phyloP scores from a whole-genome alignment of 2,113 vertebrate genomes.

The Oryzias javanicus region DNA sequence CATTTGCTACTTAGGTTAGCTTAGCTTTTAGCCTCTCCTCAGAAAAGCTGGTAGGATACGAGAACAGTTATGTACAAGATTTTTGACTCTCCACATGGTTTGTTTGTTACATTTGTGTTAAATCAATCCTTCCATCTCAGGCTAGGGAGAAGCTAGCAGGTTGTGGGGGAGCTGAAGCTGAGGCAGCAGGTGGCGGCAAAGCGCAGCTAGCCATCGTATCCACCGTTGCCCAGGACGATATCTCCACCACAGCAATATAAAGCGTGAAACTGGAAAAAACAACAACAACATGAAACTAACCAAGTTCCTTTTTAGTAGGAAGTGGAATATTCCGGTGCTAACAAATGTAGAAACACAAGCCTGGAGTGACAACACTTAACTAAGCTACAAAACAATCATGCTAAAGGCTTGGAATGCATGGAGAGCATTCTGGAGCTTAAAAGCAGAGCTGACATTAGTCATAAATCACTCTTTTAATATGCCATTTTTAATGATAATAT shows the following conservation, averaged over 20 bases:
- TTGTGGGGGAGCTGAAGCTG: too few species aligned
- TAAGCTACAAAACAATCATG: slow-evolving; percentile 55
- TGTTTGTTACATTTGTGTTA: not conserved
- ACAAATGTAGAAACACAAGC: slow-evolving; percentile 41
- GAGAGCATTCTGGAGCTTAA: slow-evolving; percentile 3
- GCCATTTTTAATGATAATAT: too few species aligned
- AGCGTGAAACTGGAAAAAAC: slow-evolving; percentile 21
- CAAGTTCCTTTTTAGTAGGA: slow-evolving; percentile 8
- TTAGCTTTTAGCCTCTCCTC: too few species aligned
- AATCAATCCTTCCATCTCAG: too few species aligned
- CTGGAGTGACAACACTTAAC: slow-evolving; percentile 33
- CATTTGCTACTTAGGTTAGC: too few species aligned
- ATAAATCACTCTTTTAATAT: too few species aligned
- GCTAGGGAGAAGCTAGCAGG: too few species aligned
- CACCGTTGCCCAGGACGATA: not conserved
- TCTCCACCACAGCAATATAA: slow-evolving; percentile 10
- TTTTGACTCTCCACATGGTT: not conserved
- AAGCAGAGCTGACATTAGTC: too few species aligned
- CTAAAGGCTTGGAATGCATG: slow-evolving; percentile 24
- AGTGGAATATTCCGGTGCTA: slow-evolving; percentile 7
- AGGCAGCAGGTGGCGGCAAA: slow-evolving; percentile 80
- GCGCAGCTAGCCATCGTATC: slow-evolving; percentile 68
- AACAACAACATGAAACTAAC: not conserved
- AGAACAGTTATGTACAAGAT: too few species aligned
- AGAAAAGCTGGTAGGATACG: too few species aligned